A percentile compares a stretch with the other conserved stretches of the same genome.
These are phyloP conservation scores for Poicephalus meyeri DNA, from an alignment of 2,113 vertebrate species.

Conservation along the genomic window DNA sequence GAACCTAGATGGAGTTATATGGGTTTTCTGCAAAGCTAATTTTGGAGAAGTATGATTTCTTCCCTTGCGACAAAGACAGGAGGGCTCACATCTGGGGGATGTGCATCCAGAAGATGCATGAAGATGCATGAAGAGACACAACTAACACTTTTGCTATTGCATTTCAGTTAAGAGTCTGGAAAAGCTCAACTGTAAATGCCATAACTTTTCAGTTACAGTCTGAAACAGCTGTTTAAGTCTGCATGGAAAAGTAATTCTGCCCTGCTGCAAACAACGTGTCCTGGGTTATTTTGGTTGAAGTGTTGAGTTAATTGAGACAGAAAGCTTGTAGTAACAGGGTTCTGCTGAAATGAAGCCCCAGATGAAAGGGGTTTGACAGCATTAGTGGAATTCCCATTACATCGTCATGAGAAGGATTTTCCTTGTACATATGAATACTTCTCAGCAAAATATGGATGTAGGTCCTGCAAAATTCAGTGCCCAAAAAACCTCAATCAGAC, in stretches of 20 bases:
- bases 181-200: constrained; percentile 18
- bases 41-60: not conserved
- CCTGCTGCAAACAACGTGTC: not conserved
- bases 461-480: not conserved
- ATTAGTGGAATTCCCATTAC: not conserved
- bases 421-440: not conserved
- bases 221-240: constrained; percentile 17
- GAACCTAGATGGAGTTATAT: not conserved
- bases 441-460: not conserved
- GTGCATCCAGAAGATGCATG: not conserved
- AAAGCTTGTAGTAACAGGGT: not conserved
- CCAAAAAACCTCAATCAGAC: not conserved
- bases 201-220: not conserved
- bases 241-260: not conserved
- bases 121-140: not conserved
- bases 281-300: not conserved
- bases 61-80: not conserved
- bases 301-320: constrained; percentile 39
- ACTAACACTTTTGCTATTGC: not conserved
- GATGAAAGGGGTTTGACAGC: not conserved
- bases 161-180: not conserved
- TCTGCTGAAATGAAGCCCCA: not conserved
- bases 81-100: not conserved
- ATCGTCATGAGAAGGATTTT: not conserved
- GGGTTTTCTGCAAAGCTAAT: not conserved